Percentiles rank a stretch among this genome's conserved stretches.
Conservation (phyloP, 2,888 invertebrate species). For the Smittia aterrima region DNA sequence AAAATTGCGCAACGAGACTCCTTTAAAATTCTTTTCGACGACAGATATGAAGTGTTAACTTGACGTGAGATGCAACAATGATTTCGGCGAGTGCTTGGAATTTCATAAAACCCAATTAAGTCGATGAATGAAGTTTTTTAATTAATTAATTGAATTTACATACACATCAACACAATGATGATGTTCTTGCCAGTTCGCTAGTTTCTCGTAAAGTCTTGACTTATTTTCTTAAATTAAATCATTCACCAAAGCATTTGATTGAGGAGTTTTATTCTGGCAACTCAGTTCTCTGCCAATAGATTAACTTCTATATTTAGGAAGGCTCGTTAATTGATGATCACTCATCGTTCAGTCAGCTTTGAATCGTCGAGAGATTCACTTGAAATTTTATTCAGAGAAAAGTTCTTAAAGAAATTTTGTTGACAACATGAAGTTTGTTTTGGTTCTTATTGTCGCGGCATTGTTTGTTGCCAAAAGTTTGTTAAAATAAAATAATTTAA, state of each 20-base stretch:
- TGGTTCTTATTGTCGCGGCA: neutral
- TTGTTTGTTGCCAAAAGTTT: slow-evolving; percentile 33
- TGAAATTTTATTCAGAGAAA: neutral
- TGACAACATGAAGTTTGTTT: slow-evolving; percentile 29
- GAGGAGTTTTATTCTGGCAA: neutral
- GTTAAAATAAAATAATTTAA: neutral
- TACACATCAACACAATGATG: slow-evolving; percentile 2
- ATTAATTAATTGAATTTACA: slow-evolving; percentile 27
- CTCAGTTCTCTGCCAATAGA: neutral
- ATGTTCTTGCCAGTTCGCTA: neutral
- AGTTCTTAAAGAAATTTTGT: neutral
- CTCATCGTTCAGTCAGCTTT: slow-evolving; percentile 17
- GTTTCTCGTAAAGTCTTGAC: neutral
- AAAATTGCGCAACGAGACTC: no score
- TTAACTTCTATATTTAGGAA: slow-evolving; percentile 29
- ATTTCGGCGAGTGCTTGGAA: neutral
- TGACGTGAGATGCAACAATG: no score
- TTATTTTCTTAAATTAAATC: slow-evolving; percentile 1
- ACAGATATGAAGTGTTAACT: no score
- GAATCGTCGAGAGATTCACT: neutral
- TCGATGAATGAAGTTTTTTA: neutral
- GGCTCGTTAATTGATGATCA: slow-evolving; percentile 10
- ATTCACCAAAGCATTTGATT: slow-evolving; percentile 30
- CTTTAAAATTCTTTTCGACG: no score
- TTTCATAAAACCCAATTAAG: slow-evolving; percentile 11